phyloP scores from a whole-genome alignment of 2,888 invertebrate genomes.

The Pelosia muscerda region DNA sequence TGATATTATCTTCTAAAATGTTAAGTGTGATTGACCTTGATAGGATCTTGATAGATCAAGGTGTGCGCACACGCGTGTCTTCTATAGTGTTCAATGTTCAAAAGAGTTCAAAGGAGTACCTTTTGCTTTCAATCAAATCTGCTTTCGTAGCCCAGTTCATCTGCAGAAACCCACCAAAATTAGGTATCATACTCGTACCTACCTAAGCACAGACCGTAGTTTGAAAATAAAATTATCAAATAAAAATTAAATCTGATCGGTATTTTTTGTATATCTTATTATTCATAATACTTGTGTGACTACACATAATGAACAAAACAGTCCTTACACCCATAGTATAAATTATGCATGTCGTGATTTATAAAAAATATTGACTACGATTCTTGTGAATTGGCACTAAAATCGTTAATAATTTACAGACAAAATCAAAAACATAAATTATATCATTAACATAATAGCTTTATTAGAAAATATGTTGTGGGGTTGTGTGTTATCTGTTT shows the following conservation, averaged over 20 bases:
- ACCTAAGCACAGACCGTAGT: no score
- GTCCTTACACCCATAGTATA: not conserved
- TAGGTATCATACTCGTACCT: no score
- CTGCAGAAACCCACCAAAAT: not conserved
- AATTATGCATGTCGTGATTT: not conserved
- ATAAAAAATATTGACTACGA: not conserved
- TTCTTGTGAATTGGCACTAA: not conserved
- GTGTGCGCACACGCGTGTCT: no score
- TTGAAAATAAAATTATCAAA: no score
- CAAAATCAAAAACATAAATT: not conserved
- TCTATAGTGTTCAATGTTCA: not conserved
- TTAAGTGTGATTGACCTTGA: no score
- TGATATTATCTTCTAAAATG: no score
- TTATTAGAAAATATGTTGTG: not conserved
- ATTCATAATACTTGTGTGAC: not conserved
- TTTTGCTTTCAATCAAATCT: not conserved
- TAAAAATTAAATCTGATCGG: not conserved
- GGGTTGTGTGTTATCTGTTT: not conserved
- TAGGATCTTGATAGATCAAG: no score
- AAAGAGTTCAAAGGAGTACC: no score
- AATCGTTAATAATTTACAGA: not conserved
- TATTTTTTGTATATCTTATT: not conserved
- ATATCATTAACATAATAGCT: not conserved
- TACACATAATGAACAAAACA: not conserved
- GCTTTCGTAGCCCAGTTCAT: not conserved